Evolutionary conservation across 2,113 vertebrate genomes (phyloP), one percentile per base, ranked within the genome.

Genomic region (Uria aalge): DNA sequence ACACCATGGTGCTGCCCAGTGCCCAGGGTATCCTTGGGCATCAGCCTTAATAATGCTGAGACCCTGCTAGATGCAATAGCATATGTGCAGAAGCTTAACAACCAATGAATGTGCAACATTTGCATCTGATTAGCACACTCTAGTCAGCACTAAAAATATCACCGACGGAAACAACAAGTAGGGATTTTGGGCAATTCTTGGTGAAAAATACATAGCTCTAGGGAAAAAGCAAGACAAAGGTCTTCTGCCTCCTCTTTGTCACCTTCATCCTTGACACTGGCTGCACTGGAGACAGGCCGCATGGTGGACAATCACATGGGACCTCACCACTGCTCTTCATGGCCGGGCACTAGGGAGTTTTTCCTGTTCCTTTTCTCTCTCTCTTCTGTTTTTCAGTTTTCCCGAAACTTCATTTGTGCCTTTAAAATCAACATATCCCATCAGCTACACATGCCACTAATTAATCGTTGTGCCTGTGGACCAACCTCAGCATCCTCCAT

Each of bases 281-380:
- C 32, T 45, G 29, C 14, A 6, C 19, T 47, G 27, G 52, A 71
- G 38, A 32, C 32, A 36, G 55, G 50, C 4, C 7, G 24, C 19
- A 15, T 3, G 29, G 21, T 3, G 4, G 18, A 52, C 0, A 0
- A 36, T 78, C 56, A 72, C 1, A 17, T 14, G 18, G 34, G 11
- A 52, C 34, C 22, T 92, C 43, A 45, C 6, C 15, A 12, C 9
- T 57, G 32, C 8, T 81, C 7, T 47, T 63, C 40, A 48, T 68
- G 22, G 21, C 13, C 56, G 7, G 18, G 12, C 19, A 56, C 12
- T 40, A 14, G 7, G 17, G 7, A 59, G 4, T 9, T 75, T 47
- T 78, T 57, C 5, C 17, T 19, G 3, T 32, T 71, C 15, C 3
- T 63, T 90, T 78, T 32, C 12, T 59, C 47, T 84, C 18, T 47